Evolutionary conservation across 2,888 invertebrate genomes (phyloP), one percentile per base, ranked within the genome.

Genomic region (Xanthia icteritia): DNA sequence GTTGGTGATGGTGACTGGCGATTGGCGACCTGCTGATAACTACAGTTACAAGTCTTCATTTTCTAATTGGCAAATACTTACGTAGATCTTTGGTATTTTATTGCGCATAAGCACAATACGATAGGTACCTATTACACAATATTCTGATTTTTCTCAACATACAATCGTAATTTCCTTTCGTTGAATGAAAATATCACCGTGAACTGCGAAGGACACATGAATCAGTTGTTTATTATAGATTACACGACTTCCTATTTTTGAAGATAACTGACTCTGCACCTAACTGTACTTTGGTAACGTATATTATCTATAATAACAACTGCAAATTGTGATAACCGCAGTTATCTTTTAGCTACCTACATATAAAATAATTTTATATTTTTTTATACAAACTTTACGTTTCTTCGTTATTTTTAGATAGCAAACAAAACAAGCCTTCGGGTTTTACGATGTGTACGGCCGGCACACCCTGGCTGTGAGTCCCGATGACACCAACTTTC

Each of bases 261-360:
- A 66, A 15, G 82, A 81, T 81, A 70, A 76, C 48, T 45, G 51
- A 81, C 58, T 20, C 51, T 48, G 27, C 31, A 45, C 69, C 20
- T 81, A 66, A 64, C 31, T 51, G 67, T 42, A 68, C 23, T 58
- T 58, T 11, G 4, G 58, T 39, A 4, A 70, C 11, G 15, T 45
- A 27, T 54, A 51, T 79, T 79, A 82, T 82, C 61, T 61, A 2
- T 65, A 81, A 36, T 65, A 45, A 60, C n/a, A 65, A 64, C 15
- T 81, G 81, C 56, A 42, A 76, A 76, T 66, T 76, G 39, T 23
- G 76, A 82, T 82, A 75, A 69, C 31, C 66, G 45, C 20, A 82
- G n/a, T 69, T 56, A 76, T 70, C n/a, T 69, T 58, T 48, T 39
- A 64, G 17, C n/a, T n/a, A n/a, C n/a, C n/a, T 61, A 54, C 36